A percentile compares a stretch with the other conserved stretches of the same genome.
phyloP scores from a whole-genome alignment of 2,113 vertebrate genomes.

The Pseudolaguvia tuberculata region DNA sequence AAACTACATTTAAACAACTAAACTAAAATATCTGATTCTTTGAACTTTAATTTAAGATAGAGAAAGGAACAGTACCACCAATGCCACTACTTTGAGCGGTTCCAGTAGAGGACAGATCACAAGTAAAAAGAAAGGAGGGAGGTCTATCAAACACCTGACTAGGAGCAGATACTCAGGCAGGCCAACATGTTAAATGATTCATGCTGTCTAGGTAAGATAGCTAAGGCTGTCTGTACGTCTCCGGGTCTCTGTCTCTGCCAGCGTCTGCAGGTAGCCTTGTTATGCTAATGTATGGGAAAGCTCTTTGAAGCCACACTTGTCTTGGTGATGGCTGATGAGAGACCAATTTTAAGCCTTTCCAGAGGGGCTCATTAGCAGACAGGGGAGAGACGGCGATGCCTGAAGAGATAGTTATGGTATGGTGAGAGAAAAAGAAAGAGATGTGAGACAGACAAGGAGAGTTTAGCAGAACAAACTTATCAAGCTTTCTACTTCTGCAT shows the following conservation, averaged over 20 bases:
- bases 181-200: slow-evolving; percentile 44
- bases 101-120: slow-evolving; percentile 23
- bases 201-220: slow-evolving; percentile 49
- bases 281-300: slow-evolving; percentile 50
- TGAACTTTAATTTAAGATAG: slow-evolving; percentile 11
- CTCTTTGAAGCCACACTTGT: slow-evolving; percentile 51
- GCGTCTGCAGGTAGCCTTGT: slow-evolving; percentile 51
- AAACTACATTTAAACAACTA: neutral
- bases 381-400: neutral
- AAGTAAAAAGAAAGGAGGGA: neutral
- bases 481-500: slow-evolving; percentile 11
- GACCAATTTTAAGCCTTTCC: slow-evolving; percentile 48
- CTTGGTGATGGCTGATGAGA: slow-evolving; percentile 51
- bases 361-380: slow-evolving; percentile 51
- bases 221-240: slow-evolving; percentile 37
- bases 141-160: slow-evolving; percentile 32
- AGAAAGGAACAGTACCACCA: neutral
- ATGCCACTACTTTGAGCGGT: slow-evolving; percentile 15
- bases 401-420: slow-evolving; percentile 28
- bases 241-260: slow-evolving; percentile 40
- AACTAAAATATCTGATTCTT: neutral
- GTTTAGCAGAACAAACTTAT: slow-evolving; percentile 14
- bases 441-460: slow-evolving; percentile 1
- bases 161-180: slow-evolving; percentile 35
- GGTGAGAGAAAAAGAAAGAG: slow-evolving; percentile 12